A percentile compares a stretch with the other conserved stretches of the same genome.
These are phyloP conservation scores for Syngnathus scovelli DNA, from an alignment of 2,113 vertebrate species.

Conservation along the genomic window DNA sequence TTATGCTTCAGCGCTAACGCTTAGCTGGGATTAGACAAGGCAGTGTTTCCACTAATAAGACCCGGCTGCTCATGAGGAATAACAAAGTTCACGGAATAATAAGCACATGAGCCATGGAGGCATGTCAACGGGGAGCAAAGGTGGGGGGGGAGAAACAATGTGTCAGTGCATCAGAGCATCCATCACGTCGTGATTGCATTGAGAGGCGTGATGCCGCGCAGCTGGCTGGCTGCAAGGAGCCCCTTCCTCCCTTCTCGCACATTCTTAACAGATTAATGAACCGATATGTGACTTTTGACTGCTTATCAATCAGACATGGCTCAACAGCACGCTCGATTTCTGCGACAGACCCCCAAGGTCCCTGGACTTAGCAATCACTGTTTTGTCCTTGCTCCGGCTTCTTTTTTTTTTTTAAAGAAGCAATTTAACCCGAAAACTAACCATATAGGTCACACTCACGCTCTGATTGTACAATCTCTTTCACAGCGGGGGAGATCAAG, in stretches of 20 bases:
- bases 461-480: conserved; percentile 67
- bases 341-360: conserved; percentile 38
- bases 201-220: conserved; percentile 65
- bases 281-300: conserved; percentile 40
- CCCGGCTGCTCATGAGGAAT: conserved; percentile 50
- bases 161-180: conserved; percentile 51
- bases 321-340: conserved; percentile 24
- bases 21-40: conserved; percentile 35
- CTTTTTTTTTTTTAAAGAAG: conserved; percentile 44
- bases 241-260: conserved; percentile 36
- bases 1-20: conserved; percentile 15
- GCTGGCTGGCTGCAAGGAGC: conserved; percentile 61
- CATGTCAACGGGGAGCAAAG: conserved; percentile 56
- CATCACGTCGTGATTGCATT: conserved; percentile 67
- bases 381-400: conserved; percentile 51
- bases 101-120: conserved; percentile 49
- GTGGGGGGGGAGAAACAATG: conserved; percentile 38
- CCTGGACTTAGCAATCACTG: conserved; percentile 44
- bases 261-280: conserved; percentile 45
- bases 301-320: conserved; percentile 40
- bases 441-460: conserved; percentile 70
- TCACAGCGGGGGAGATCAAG: conserved; percentile 56
- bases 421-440: conserved; percentile 64
- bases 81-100: conserved; percentile 65
- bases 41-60: conserved; percentile 50